phyloP scores from a whole-genome alignment of 2,888 invertebrate species.

The Schizotus pectinicornis region DNA sequence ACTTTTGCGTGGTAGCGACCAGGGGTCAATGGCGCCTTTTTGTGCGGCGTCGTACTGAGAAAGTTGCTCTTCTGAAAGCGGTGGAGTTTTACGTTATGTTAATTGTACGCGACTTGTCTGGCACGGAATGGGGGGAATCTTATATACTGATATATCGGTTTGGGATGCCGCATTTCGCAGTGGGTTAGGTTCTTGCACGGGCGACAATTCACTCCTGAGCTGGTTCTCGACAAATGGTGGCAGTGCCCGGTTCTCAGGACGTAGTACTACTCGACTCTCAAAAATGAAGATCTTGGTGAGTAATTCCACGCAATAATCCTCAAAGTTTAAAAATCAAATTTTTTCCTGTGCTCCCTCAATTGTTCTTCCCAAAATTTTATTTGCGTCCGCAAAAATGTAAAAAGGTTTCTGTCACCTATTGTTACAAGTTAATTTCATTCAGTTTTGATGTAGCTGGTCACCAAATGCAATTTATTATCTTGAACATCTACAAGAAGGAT shows the following conservation, averaged over 20 bases:
- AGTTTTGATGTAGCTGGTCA: no score
- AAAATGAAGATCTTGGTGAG: constrained; percentile 18
- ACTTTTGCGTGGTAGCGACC: no score
- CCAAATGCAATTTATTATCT: no score
- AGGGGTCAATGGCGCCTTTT: no score
- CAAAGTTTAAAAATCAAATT: background rate
- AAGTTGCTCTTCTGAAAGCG: constrained; percentile 30
- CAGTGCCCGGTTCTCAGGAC: constrained; percentile 2
- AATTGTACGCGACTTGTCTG: constrained; percentile 24
- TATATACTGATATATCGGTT: constrained; percentile 27
- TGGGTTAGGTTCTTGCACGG: constrained; percentile 4
- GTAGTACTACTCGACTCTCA: background rate
- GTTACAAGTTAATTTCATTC: no score
- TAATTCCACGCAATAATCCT: background rate
- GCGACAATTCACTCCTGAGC: background rate
- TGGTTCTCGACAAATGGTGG: constrained; percentile 16
- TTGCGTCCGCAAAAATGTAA: no score
- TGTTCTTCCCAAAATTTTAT: no score
- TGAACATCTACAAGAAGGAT: no score
- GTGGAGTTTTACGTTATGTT: constrained; percentile 27
- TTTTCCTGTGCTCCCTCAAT: background rate
- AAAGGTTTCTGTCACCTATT: no score
- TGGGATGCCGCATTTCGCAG: constrained; percentile 20
- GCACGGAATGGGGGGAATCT: constrained; percentile 28
- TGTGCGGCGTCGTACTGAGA: constrained; percentile 14